Base-by-base conservation (phyloP, 2,888 invertebrate species). In the Drosophila eohydei region DNA sequence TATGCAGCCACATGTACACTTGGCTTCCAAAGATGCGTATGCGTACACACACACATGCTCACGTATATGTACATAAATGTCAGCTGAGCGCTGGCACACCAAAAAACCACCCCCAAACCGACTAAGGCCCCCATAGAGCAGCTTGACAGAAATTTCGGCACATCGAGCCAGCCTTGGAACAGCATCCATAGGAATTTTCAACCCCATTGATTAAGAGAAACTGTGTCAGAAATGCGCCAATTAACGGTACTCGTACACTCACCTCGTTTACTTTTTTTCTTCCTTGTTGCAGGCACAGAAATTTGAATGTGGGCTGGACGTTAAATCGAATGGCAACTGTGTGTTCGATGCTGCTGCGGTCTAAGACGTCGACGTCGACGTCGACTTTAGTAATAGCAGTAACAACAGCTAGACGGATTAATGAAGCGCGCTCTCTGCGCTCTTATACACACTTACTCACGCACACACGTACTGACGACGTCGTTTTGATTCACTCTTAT, bases 151-250 rank as follows among this genome's bases (percentile, higher is more conserved):
- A 69, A 78, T 81, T 70, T 68, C 69, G 51, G 36, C 50, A 70
- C 72, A 72, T 51, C 44, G 59, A 48, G 43, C 64, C 36, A 16
- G 36, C 32, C 50, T 50, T 36, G 36, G 26, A 9, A 4, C 68
- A 71, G 71, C 80, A 71, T 82, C 78, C 71, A 82, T 65, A 51
- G 80, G 80, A 73, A 82, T 82, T 71, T 57, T 71, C 73, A 70
- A 75, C 78, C 82, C 71, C 59, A 75, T 74, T 61, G 64, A 81
- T 72, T 70, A 50, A 16, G 59, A 68, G 70, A 81, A 85, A 59
- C 65, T 88, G 85, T 84, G 80, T 79, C 80, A 80, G 16, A 78
- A 61, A 67, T 43, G 52, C 50, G 57, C 34, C 26, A 59, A 60
- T 59, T 60, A 73, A 78, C 75, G 66, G 78, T 12, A 61, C 75